These are phyloP conservation scores for Eristalinus aeneus DNA, from an alignment of 2,888 invertebrate genomes.

Conservation along the genomic window DNA sequence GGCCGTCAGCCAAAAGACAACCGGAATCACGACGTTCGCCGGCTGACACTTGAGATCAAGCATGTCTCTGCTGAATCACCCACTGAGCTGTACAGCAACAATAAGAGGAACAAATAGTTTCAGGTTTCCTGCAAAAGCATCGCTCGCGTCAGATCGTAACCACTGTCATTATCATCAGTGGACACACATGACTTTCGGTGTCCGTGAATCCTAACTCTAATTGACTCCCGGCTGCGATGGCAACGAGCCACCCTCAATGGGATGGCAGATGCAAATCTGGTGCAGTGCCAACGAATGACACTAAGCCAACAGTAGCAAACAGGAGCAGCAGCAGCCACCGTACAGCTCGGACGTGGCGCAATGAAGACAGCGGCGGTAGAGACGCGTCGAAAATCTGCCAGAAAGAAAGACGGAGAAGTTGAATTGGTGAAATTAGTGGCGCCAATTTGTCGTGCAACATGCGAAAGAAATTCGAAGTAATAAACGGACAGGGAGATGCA, in stretches of 20 bases:
- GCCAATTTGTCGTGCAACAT: constrained; percentile 60
- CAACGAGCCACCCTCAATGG: neutral
- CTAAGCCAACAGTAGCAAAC: constrained; percentile 13
- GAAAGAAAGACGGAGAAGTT: neutral
- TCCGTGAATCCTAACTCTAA: constrained; percentile 31
- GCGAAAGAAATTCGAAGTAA: constrained; percentile 53
- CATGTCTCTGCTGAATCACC: constrained; percentile 48
- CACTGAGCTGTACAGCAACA: constrained; percentile 40
- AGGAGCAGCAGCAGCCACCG: neutral
- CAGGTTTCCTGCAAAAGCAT: constrained; percentile 17
- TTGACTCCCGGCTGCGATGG: constrained; percentile 5
- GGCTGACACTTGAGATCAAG: constrained; percentile 53
- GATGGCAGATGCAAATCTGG: constrained; percentile 22
- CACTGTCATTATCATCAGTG: constrained; percentile 43
- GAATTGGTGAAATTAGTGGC: constrained; percentile 60
- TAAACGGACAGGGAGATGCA: neutral
- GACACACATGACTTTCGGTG: neutral
- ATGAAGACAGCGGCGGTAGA: constrained; percentile 4
- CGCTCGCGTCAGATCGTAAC: constrained; percentile 22
- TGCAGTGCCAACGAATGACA: constrained; percentile 38
- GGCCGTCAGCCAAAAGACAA: constrained; percentile 36
- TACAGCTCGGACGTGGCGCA: no score
- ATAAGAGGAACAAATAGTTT: constrained; percentile 32
- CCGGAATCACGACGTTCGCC: constrained; percentile 47
- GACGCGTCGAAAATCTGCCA: no score